Percentiles rank a stretch among this genome's conserved stretches.
Conservation (phyloP, 2,797 vertebrate species). For the Limnodromus scolopaceus region DNA sequence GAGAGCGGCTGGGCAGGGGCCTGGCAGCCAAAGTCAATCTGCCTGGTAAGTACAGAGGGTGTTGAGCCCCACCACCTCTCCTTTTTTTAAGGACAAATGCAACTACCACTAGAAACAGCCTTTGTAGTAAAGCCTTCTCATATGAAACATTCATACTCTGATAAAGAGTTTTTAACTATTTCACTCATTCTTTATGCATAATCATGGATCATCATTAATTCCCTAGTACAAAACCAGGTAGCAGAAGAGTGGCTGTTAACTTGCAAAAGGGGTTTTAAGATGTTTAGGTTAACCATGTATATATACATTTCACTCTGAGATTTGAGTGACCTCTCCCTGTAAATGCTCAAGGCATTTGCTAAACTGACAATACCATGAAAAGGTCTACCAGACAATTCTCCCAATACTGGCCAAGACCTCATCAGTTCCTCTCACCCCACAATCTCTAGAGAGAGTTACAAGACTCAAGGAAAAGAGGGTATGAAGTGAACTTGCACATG, state of each 20-base stretch:
- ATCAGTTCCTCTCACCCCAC: not conserved
- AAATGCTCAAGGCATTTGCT: not conserved
- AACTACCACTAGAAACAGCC: not conserved
- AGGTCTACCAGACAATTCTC: not conserved
- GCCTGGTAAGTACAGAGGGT: not conserved
- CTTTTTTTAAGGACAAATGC: not conserved
- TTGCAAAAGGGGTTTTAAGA: not conserved
- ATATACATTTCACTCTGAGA: not conserved
- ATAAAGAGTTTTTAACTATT: not conserved
- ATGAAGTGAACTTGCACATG: not conserved
- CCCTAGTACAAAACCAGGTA: not conserved
- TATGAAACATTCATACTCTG: not conserved
- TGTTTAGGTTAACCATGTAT: not conserved
- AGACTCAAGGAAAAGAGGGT: not conserved
- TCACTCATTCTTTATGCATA: not conserved
- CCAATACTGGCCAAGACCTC: not conserved
- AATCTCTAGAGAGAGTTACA: not conserved
- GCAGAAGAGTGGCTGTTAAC: not conserved
- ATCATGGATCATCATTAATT: not conserved
- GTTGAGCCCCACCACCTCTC: not conserved
- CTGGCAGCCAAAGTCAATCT: not conserved
- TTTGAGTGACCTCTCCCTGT: not conserved
- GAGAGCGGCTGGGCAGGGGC: not conserved
- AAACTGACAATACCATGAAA: not conserved
- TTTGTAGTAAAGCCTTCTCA: not conserved